These are phyloP conservation scores for Cnemophilus loriae DNA, from an alignment of 2,113 vertebrate species.

Conservation along the genomic window DNA sequence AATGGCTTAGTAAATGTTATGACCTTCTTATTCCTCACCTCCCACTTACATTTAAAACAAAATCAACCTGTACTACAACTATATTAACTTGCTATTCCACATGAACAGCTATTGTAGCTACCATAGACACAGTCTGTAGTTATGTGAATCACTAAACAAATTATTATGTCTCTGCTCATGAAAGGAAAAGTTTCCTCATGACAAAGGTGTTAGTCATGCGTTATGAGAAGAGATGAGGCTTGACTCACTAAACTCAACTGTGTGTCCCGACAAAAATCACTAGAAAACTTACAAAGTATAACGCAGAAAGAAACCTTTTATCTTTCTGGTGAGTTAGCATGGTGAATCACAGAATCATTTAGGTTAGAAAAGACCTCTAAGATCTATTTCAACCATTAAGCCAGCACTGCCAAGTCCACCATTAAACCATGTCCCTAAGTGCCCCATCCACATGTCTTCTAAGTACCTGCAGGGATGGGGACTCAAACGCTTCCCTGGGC, in stretches of 20 bases:
- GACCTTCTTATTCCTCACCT: neutral
- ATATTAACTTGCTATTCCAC: neutral
- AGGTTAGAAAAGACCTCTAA: neutral
- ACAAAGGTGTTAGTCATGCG: neutral
- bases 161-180: neutral
- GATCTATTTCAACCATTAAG: neutral
- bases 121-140: neutral
- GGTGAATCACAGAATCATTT: neutral
- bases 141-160: neutral
- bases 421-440: neutral
- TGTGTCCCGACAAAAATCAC: neutral
- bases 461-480: neutral
- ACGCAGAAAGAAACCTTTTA: neutral
- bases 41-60: neutral
- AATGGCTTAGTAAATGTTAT: neutral
- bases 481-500: neutral
- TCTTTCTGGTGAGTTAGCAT: neutral
- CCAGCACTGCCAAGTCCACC: neutral
- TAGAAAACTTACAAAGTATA: neutral
- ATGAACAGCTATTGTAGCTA: neutral
- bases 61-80: neutral
- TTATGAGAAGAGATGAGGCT: neutral
- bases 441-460: neutral
- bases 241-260: neutral
- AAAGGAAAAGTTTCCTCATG: neutral